Evolutionary conservation across 2,113 vertebrate genomes (phyloP).

Genomic region (Prunella himalayana): DNA sequence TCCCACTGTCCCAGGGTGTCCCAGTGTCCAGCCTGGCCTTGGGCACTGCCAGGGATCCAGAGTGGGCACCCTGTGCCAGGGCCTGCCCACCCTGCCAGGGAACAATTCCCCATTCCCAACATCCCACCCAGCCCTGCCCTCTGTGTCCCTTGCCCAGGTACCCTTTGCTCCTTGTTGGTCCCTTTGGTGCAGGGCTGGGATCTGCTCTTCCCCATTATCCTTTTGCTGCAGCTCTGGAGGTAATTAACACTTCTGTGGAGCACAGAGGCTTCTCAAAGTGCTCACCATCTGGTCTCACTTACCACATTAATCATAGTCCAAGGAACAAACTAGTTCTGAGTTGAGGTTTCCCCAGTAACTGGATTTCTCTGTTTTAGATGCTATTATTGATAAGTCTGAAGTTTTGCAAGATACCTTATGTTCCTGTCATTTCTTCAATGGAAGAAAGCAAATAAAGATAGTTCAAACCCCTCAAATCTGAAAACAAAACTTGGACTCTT

Average conservation of each 20-base stretch:
- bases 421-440: neutral
- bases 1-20: neutral
- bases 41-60: neutral
- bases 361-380: neutral
- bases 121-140: neutral
- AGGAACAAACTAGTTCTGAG: conserved; percentile 26
- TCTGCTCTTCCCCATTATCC: neutral
- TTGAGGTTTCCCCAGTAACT: conserved; percentile 19
- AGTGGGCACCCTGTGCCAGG: neutral
- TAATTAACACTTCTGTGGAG: neutral
- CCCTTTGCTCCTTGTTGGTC: neutral
- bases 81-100: fast-evolving
- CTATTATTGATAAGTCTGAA: conserved; percentile 33
- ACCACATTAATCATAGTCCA: conserved; percentile 33
- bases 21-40: neutral
- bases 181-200: neutral
- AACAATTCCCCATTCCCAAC: neutral
- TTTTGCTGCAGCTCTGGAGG: neutral
- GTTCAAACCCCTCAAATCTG: neutral
- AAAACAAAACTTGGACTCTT: neutral
- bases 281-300: conserved; percentile 43
- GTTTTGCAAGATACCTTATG: conserved; percentile 9
- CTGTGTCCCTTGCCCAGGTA: neutral
- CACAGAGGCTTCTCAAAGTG: conserved; percentile 13
- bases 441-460: neutral